Conservation (phyloP, 2,797 vertebrate genomes). For the Euphonia xanthogaster region DNA sequence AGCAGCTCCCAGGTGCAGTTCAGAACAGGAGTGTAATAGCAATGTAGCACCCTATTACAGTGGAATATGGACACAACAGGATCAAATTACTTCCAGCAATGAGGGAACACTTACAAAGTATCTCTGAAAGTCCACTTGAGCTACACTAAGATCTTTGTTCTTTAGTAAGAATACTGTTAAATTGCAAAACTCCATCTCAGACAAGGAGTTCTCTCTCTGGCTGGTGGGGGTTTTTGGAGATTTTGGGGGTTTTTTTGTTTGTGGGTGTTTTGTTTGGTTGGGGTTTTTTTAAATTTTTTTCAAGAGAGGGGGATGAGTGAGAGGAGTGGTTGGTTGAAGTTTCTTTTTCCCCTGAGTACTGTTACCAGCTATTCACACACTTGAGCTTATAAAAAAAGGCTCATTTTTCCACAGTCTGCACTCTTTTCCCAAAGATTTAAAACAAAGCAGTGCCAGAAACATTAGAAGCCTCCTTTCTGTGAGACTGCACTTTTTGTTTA, state of each 20-base stretch:
- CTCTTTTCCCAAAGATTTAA: not conserved
- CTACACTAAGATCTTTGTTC: not conserved
- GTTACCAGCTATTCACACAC: not conserved
- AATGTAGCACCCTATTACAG: not conserved
- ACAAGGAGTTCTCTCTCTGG: not conserved
- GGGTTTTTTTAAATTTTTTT: not conserved
- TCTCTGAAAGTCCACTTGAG: not conserved
- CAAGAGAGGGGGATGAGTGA: rapidly evolving
- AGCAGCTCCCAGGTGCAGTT: not conserved
- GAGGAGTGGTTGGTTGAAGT: not conserved
- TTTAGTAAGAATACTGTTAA: not conserved
- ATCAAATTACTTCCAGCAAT: not conserved
- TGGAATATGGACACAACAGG: not conserved
- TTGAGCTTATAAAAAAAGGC: not conserved
- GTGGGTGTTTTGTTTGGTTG: no score
- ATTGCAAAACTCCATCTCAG: not conserved
- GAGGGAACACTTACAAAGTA: not conserved
- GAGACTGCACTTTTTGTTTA: not conserved
- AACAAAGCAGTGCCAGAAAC: not conserved
- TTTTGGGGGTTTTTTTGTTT: not conserved
- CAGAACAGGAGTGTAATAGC: not conserved
- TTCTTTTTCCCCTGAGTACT: not conserved
- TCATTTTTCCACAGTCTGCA: not conserved
- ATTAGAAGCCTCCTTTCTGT: not conserved
- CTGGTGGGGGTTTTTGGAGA: rapidly evolving